Evolutionary conservation across 1,140 invertebrate genomes (phyloP), one percentile per base, ranked within the genome.

Genomic region (Orius laevigatus): DNA sequence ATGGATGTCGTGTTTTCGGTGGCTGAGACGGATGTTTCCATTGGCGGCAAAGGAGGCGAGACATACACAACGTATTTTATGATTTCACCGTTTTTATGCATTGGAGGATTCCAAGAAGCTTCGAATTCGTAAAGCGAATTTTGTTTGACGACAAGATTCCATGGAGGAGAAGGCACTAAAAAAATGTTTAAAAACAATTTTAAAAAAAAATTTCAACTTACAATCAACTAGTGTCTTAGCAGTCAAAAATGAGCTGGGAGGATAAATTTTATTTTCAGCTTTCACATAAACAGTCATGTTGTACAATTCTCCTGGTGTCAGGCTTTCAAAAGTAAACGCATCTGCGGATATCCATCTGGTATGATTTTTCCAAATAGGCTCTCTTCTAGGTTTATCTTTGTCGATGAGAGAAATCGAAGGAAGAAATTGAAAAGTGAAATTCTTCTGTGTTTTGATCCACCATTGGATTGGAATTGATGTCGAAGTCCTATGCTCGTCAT

Each of bases 261-360:
- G 25, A 25, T 25, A 8, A 25, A 25, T 25, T 25, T 25, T 25
- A 25, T 25, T 25, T 25, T 39, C 32, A 5, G 74, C 56, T 42
- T 71, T 65, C 0, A 81, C 76, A 58, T 79, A 86, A 5, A 88
- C 76, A 0, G 81, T 85, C 39, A 86, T 64, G 55, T 85, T 84
- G 58, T 88, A 88, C 1, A 64, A 60, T 0, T 82, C 85, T 54
- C 66, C 82, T 0, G 85, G 75, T 50, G 72, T 64, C 2, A 88
- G 63, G 48, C 72, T 62, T 0, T 63, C 72, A 56, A 88, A 84
- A 46, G 65, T 68, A 58, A 70, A 74, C 14, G 65, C 61, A 2
- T 59, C 66, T 2, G 65, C 61, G 5, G 68, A 61, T 35, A 64
- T 71, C 78, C 75, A 79, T 2, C 55, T 53, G 4, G 51, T 68